These are phyloP conservation scores for Gymnoscopelus microlampas DNA, from an alignment of 2,797 vertebrate species.

Conservation along the genomic window DNA sequence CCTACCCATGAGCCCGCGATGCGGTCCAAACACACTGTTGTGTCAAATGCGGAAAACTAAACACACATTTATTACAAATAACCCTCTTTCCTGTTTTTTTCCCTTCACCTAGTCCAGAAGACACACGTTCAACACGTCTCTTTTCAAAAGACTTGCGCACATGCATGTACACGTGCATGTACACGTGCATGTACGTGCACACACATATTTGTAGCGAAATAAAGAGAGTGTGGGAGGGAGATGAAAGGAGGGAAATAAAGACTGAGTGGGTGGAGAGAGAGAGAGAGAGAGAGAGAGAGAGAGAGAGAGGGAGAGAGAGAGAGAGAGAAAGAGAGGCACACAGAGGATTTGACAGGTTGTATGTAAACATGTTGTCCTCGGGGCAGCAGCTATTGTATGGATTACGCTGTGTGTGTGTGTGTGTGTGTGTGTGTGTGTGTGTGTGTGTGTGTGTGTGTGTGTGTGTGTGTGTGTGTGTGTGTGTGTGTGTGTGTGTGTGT, in stretches of 20 bases:
- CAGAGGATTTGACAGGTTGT: not conserved
- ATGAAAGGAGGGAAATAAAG: not conserved
- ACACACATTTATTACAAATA: too few species aligned
- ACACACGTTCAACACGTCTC: too few species aligned
- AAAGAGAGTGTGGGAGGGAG: slow-evolving; percentile 34
- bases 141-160: too few species aligned
- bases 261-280: not conserved
- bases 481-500: slow-evolving; percentile 5
- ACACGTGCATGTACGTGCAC: not conserved
- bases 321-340: too few species aligned
- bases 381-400: not conserved
- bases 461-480: slow-evolving; percentile 11
- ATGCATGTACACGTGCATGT: too few species aligned
- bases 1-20: too few species aligned
- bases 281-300: slow-evolving; percentile 1
- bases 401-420: not conserved
- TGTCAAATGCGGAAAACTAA: too few species aligned
- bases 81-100: too few species aligned
- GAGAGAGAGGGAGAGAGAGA: not conserved
- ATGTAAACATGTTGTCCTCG: too few species aligned
- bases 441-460: slow-evolving; percentile 2
- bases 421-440: slow-evolving; percentile 7
- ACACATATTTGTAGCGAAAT: slow-evolving; percentile 32
- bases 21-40: too few species aligned
- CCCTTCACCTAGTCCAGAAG: too few species aligned